Evolutionary conservation across 2,113 vertebrate species (phyloP).

Genomic region (Paedocypris sp.): DNA sequence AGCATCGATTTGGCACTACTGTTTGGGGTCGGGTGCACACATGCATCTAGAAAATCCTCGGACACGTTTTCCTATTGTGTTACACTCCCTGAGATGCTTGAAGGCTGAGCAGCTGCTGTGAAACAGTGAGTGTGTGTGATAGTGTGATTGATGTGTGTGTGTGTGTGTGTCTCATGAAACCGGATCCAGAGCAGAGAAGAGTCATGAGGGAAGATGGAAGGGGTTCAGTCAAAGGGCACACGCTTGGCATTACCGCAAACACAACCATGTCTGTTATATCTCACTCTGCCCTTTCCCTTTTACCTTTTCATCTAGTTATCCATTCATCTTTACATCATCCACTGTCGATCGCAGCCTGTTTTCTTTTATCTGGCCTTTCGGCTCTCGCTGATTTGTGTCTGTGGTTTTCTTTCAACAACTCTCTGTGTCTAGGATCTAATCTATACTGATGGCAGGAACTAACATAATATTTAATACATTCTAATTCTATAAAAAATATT

Average conservation of each 20-base stretch:
- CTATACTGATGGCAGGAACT: slow-evolving; percentile 8
- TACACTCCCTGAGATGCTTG: neutral
- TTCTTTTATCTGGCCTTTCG: slow-evolving; percentile 30
- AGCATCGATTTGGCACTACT: neutral
- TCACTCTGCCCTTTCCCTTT: neutral
- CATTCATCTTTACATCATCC: neutral
- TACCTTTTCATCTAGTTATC: neutral
- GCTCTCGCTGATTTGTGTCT: slow-evolving; percentile 13
- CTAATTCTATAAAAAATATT: no score
- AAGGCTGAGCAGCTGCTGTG: slow-evolving; percentile 20
- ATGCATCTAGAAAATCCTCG: slow-evolving; percentile 4
- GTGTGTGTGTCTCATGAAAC: slow-evolving; percentile 33
- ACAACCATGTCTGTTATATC: slow-evolving; percentile 10
- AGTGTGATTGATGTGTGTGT: slow-evolving; percentile 32
- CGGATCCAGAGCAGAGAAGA: slow-evolving; percentile 14
- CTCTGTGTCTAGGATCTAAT: slow-evolving; percentile 20
- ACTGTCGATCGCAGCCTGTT: neutral
- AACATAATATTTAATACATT: no score
- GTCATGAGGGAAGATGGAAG: neutral
- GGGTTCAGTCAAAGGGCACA: slow-evolving; percentile 16
- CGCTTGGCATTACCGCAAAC: slow-evolving; percentile 20
- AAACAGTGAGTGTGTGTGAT: slow-evolving; percentile 14
- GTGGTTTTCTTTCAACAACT: slow-evolving; percentile 21
- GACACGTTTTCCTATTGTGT: slow-evolving; percentile 6
- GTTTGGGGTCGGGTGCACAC: neutral